These are phyloP conservation scores for Hippocampus barbouri DNA, from an alignment of 2,113 vertebrate species.

Conservation along the genomic window DNA sequence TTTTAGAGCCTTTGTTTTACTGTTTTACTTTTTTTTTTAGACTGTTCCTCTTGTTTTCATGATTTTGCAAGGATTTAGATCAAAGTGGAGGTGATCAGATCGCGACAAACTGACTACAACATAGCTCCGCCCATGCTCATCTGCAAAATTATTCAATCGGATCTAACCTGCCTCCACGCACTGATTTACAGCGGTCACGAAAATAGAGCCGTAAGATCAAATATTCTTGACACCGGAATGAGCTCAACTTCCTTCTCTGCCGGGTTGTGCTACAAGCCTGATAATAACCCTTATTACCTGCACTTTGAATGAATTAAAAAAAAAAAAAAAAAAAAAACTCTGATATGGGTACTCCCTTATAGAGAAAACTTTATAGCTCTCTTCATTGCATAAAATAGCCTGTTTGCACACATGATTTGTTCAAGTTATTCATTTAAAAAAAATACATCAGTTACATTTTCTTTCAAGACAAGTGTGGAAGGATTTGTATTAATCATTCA, in stretches of 20 bases:
- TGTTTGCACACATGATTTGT: not conserved
- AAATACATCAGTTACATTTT: not conserved
- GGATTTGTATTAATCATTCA: slow-evolving; percentile 40
- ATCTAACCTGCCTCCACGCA: too few relatives aligned
- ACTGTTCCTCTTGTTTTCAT: slow-evolving; percentile 15
- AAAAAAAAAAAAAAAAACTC: slow-evolving; percentile 43
- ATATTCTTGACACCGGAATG: slow-evolving; percentile 31
- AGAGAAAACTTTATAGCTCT: not conserved
- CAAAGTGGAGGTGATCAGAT: slow-evolving; percentile 12
- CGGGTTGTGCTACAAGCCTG: slow-evolving; percentile 31
- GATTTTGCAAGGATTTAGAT: slow-evolving; percentile 24
- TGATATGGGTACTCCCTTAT: slow-evolving; percentile 27
- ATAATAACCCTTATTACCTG: slow-evolving; percentile 47
- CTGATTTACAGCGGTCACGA: too few relatives aligned
- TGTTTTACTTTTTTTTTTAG: slow-evolving; percentile 29
- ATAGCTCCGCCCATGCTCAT: slow-evolving; percentile 2
- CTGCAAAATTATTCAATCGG: slow-evolving; percentile 16
- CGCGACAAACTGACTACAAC: too few relatives aligned
- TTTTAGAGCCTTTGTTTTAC: slow-evolving; percentile 12
- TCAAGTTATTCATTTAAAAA: slow-evolving; percentile 30
- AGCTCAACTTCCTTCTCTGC: slow-evolving; percentile 29
- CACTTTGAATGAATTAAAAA: slow-evolving; percentile 22
- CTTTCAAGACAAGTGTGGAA: slow-evolving; percentile 16
- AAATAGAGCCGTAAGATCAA: not conserved
- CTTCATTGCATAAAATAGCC: not conserved